Conservation (phyloP, 92 coral and sea anemone genomes). For the Epizoanthus scotinus region DNA sequence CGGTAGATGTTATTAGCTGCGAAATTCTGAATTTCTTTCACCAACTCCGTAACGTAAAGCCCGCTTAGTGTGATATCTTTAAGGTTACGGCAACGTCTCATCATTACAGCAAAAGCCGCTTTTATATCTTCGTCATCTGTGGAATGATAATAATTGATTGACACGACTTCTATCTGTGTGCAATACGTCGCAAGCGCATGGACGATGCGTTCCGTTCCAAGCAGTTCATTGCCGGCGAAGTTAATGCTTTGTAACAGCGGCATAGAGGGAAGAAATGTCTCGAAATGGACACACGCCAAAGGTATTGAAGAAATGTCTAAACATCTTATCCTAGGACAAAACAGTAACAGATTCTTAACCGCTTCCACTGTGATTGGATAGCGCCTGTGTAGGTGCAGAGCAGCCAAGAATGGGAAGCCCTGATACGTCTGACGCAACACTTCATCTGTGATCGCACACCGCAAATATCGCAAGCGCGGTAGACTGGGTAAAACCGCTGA, state of each 20-base stretch:
- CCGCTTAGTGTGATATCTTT: conserved; percentile 64
- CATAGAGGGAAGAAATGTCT: conserved; percentile 66
- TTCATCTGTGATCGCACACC: conserved; percentile 77
- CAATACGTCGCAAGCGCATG: conserved; percentile 51
- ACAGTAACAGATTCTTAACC: conserved; percentile 56
- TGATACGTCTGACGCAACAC: conserved; percentile 39
- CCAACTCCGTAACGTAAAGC: conserved; percentile 65
- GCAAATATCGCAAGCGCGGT: conserved; percentile 74
- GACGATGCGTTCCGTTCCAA: conserved; percentile 64
- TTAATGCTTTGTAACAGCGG: conserved; percentile 50
- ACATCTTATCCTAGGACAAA: conserved; percentile 65
- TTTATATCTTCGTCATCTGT: conserved; percentile 59
- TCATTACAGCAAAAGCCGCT: conserved; percentile 55
- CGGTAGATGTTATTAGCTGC: conserved; percentile 15
- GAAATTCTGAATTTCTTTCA: conserved; percentile 36
- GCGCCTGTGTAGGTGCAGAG: conserved; percentile 66
- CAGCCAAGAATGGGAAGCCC: conserved; percentile 60
- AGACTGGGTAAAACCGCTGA: conserved; percentile 59
- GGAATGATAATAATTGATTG: conserved; percentile 68
- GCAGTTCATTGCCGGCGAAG: conserved; percentile 72
- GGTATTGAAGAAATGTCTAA: conserved; percentile 82
- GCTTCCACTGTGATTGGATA: conserved; percentile 73
- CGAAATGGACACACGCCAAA: conserved; percentile 62
- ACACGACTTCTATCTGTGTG: conserved; percentile 44
- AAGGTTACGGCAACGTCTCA: conserved; percentile 52